Evolutionary conservation across 1,140 invertebrate species (phyloP), one percentile per base, ranked within the genome.

Genomic region (Drosophila chauvacae): DNA sequence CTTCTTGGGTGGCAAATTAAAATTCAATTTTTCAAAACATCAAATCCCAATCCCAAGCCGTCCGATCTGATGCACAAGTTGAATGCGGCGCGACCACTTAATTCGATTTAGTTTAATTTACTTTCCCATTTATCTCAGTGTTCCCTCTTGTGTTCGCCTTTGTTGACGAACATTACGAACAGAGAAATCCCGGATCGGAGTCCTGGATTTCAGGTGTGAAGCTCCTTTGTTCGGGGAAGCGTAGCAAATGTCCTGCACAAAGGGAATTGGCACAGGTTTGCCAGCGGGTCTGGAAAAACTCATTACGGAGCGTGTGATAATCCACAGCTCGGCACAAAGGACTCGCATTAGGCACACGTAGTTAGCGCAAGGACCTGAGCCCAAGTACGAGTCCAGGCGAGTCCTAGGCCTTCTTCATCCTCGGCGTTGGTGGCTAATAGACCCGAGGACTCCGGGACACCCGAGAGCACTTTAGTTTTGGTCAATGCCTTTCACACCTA

Each of bases 1-100:
- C 68, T 39, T 42, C 84, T 85, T 90, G 85, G 83, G 85, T 90
- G 85, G 85, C 85, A 90, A 90, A 90, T 90, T 90, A 90, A 90
- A 90, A 90, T 90, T 90, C 81, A 62, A 90, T 90, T 90, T 90
- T 90, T 90, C 85, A 90, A 90, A 81, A 77, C 61, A 80, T 79
- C 75, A 78, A 79, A 65, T 73, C 77, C 77, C 66, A 77, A 66
- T 84, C 51, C 72, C 28, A 26, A 28, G n/a, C 51, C 62, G 30
- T 35, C 55, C 41, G 14, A 26, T 58, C 53, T 37, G 66, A 35
- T 72, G 69, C 69, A 80, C 76, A 87, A 71, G 77, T 65, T 88
- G 77, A 83, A 87, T 80, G 65, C 66, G 48, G 63, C 53, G 37
- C 73, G 77, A 61, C 64, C 72, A 81, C 71, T 88, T 88, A 88